Evolutionary conservation across 2,888 invertebrate species (phyloP).

Genomic region (Cyrtodaria siliqua): DNA sequence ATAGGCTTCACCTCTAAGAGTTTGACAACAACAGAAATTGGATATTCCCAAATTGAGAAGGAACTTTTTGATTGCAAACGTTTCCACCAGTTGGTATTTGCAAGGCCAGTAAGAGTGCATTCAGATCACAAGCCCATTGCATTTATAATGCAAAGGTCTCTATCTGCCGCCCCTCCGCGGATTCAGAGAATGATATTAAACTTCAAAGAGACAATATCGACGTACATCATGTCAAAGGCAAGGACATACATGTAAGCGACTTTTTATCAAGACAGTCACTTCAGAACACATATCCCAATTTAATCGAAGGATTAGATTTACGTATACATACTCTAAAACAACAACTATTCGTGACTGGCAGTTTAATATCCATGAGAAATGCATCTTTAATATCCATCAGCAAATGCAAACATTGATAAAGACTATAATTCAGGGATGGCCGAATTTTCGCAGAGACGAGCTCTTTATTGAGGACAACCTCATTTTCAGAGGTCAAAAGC

Average conservation of each 20-base stretch:
- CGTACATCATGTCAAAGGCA: background rate
- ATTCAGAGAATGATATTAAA: constrained; percentile 40
- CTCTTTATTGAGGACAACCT: no score
- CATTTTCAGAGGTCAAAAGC: no score
- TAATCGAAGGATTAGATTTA: constrained; percentile 21
- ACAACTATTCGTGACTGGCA: constrained; percentile 31
- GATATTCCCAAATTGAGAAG: no score
- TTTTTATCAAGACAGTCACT: background rate
- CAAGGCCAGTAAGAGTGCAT: no score
- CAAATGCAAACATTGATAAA: constrained; percentile 18
- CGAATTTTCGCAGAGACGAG: no score
- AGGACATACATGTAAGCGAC: constrained; percentile 1
- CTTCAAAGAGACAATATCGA: constrained; percentile 21
- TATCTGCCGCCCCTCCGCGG: constrained; percentile 27
- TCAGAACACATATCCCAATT: background rate
- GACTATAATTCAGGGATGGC: constrained; percentile 45
- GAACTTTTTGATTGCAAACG: no score
- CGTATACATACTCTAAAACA: constrained; percentile 31
- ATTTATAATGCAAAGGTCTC: constrained; percentile 32
- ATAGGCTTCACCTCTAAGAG: no score
- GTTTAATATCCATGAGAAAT: constrained; percentile 10
- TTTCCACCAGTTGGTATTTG: no score
- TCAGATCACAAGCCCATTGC: no score
- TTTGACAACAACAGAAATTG: no score
- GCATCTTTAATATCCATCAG: constrained; percentile 16